Conservation (phyloP, 2,888 invertebrate genomes). For the Tortricodes alternella region DNA sequence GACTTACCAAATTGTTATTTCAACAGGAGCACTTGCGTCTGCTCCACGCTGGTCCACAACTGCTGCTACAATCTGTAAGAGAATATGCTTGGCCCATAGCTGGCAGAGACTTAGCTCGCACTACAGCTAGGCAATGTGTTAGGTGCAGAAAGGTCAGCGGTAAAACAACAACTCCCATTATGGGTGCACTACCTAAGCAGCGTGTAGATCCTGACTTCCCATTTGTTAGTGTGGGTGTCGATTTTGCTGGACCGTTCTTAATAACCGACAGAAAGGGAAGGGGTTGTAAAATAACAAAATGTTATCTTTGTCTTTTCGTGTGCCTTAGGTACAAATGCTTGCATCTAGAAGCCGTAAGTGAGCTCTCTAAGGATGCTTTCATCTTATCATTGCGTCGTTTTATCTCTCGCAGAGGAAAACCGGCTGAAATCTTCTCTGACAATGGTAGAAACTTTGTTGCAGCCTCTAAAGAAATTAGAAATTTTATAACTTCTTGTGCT, state of each 20-base stretch:
- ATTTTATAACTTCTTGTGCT: background rate
- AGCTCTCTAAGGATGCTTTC: constrained; percentile 5
- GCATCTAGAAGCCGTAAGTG: constrained; percentile 18
- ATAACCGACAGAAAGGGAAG: constrained; percentile 22
- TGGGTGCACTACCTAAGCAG: background rate
- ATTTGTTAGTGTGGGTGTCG: background rate
- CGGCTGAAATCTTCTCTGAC: background rate
- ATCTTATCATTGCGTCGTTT: background rate
- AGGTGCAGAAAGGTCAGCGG: background rate
- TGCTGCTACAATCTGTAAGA: background rate
- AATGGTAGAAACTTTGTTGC: background rate
- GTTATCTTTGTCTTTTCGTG: constrained; percentile 22
- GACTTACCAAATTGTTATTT: background rate
- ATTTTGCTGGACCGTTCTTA: constrained; percentile 25
- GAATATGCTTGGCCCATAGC: background rate
- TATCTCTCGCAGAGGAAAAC: constrained; percentile 1
- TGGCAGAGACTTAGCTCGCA: background rate
- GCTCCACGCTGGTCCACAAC: background rate
- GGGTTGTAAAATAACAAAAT: constrained; percentile 20
- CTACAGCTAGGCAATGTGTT: background rate
- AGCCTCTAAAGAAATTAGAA: background rate
- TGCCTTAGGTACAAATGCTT: constrained; percentile 25
- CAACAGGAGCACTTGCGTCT: background rate
- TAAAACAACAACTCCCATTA: background rate
- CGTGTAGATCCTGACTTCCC: background rate